These are phyloP conservation scores for Atherinosoma microstoma DNA, from an alignment of 2,797 vertebrate species.

Conservation along the genomic window DNA sequence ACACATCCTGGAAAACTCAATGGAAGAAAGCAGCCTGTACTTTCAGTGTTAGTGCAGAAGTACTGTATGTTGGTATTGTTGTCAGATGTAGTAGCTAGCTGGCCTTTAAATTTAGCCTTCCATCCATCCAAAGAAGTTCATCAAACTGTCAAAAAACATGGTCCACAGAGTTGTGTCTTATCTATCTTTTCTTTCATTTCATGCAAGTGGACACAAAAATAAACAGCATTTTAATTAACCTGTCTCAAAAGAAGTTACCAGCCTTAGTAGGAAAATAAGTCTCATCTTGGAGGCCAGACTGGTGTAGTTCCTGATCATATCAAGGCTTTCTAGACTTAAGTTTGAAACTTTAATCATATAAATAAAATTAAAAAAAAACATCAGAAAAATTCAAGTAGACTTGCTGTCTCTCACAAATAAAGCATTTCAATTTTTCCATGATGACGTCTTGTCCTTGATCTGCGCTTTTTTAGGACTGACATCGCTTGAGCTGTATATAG, in stretches of 20 bases:
- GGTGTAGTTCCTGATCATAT: not conserved
- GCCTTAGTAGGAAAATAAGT: not conserved
- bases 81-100: not conserved
- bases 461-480: slow-evolving; percentile 61
- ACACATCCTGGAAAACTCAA: no score
- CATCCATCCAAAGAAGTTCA: not conserved
- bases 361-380: not conserved
- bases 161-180: no score
- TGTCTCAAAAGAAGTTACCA: not conserved
- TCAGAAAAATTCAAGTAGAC: no score
- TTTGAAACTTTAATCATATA: no score
- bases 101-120: not conserved
- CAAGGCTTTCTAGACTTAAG: not conserved
- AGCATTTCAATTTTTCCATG: slow-evolving; percentile 29
- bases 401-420: not conserved
- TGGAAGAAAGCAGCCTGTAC: no score
- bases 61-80: not conserved
- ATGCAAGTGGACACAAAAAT: no score
- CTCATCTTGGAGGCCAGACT: no score
- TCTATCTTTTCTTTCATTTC: no score
- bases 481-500: slow-evolving; percentile 59
- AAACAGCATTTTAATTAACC: no score
- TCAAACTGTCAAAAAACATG: no score
- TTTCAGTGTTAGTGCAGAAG: not conserved
- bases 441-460: slow-evolving; percentile 55